phyloP scores from a whole-genome alignment of 2,888 invertebrate genomes.

The Pomacea canaliculata region DNA sequence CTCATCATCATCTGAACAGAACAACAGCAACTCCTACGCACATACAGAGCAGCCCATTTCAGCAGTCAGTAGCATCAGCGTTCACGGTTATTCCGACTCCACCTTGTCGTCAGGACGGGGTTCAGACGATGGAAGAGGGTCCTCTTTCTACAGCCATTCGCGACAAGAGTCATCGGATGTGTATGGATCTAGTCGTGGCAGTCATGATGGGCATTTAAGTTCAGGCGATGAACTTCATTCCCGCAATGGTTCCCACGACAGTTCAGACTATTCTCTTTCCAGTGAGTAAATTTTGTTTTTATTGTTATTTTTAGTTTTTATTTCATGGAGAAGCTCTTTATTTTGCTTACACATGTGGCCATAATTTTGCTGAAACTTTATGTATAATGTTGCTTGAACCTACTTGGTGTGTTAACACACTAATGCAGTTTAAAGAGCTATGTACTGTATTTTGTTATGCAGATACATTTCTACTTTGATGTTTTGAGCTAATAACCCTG shows the following conservation, averaged over 20 bases:
- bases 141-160: constrained; percentile 30
- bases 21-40: constrained; percentile 25
- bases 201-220: constrained; percentile 46
- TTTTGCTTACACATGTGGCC: no score
- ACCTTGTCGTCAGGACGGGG: constrained; percentile 55
- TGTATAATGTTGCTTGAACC: no score
- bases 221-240: constrained; percentile 50
- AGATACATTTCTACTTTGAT: no score
- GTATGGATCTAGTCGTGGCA: constrained; percentile 41
- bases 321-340: no score
- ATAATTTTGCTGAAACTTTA: no score
- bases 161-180: constrained; percentile 37
- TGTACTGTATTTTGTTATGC: no score
- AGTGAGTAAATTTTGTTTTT: constrained; percentile 30
- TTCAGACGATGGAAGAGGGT: constrained; percentile 52
- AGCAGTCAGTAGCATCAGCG: constrained; percentile 27
- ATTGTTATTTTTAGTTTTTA: no score
- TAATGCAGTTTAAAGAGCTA: no score
- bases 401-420: no score
- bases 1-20: constrained; percentile 16
- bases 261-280: constrained; percentile 46
- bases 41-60: constrained; percentile 27
- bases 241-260: constrained; percentile 53
- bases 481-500: no score
- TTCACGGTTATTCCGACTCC: constrained; percentile 53